Evolutionary conservation across 2,888 invertebrate species (phyloP), one percentile per base, ranked within the genome.

Genomic region (Polymixis flavicincta): DNA sequence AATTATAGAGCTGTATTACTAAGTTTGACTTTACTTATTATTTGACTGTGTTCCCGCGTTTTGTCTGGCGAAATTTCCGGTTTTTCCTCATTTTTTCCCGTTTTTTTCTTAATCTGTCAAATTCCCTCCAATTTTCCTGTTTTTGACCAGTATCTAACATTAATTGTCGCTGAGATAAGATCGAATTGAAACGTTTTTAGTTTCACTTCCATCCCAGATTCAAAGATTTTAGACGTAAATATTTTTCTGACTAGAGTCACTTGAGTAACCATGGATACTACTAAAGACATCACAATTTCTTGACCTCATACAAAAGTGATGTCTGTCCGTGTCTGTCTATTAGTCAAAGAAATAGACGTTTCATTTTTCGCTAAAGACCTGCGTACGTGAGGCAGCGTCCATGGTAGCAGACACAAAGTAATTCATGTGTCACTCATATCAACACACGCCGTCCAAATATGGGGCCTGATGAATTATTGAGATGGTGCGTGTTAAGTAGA

Each of bases 381-480:
- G 52, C 60, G 66, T 81, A 80, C 78, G 84, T 78, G 78, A 74
- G 71, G 45, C 59, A 77, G 68, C 42, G 66, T 60, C 67, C 14
- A 66, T 82, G 54, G 67, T 80, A 70, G 73, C 55, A 74, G 69
- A 85, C 75, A 88, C 86, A 81, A 84, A 77, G 77, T 82, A 80
- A 92, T 92, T 92, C 93, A 92, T 90, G 90, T 92, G 92, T 92
- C 93, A 92, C 83, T 92, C 91, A 90, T 85, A 92, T 91, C 88
- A 90, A 91, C 92, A 91, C 91, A 88, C 85, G 89, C 85, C 87
- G 75, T 74, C 90, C 90, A 89, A 93, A 92, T 91, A 91, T 82
- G 89, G 87, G 76, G 83, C 45, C 85, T 89, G 86, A 90, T 91
- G 90, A 93, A 92, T 92, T 91, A 92, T 92, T 90, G 86, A 90